phyloP scores from a whole-genome alignment of 2,113 vertebrate genomes.

The Podarcis cretensis region DNA sequence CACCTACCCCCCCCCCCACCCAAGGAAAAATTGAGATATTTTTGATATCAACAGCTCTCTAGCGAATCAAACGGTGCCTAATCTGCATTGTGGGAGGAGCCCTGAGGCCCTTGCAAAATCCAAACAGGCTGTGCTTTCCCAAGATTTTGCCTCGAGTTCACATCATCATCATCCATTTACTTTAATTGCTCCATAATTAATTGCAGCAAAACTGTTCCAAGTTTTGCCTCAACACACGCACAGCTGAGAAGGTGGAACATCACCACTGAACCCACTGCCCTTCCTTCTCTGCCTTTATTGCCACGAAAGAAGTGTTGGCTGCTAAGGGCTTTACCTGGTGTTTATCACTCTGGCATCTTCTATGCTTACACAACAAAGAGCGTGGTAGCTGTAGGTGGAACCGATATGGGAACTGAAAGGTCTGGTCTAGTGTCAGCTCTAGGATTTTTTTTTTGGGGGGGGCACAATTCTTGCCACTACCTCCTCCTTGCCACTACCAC shows the following conservation, averaged over 20 bases:
- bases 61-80: neutral
- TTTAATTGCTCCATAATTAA: slow-evolving; percentile 1
- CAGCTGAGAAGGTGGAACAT: neutral
- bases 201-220: neutral
- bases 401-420: neutral
- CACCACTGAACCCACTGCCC: neutral
- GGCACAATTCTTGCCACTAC: no score
- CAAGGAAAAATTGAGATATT: no score
- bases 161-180: neutral
- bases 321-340: neutral
- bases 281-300: neutral
- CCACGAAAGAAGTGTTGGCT: neutral
- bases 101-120: neutral
- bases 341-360: neutral
- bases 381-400: neutral
- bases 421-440: neutral
- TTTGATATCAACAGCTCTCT: neutral
- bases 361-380: neutral
- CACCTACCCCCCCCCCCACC: no score
- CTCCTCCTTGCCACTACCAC: no score
- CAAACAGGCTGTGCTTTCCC: neutral
- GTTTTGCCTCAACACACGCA: neutral
- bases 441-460: no score
- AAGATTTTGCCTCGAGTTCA: neutral
- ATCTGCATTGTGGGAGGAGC: neutral